These are phyloP conservation scores for Ptychoptera contaminata DNA, from an alignment of 2,888 invertebrate species.

Conservation along the genomic window DNA sequence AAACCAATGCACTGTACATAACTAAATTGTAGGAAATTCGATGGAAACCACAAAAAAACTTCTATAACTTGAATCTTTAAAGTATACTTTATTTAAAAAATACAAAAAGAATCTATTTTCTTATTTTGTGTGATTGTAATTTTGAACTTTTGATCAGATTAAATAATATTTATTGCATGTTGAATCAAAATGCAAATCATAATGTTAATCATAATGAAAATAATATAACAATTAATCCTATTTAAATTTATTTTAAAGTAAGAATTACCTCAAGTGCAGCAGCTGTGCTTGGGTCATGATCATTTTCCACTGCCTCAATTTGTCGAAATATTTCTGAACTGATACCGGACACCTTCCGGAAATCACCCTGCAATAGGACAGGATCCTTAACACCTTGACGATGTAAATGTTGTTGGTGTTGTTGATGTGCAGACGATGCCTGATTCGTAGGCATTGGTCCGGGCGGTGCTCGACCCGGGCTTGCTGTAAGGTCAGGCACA, in stretches of 20 bases:
- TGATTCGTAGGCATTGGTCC: constrained; percentile 43
- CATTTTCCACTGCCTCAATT: constrained; percentile 92
- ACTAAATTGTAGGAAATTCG: too few species aligned
- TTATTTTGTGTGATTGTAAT: too few species aligned
- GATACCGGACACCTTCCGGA: constrained; percentile 91
- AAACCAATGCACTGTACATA: too few species aligned
- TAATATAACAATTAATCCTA: background rate
- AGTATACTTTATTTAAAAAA: too few species aligned
- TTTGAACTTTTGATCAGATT: too few species aligned
- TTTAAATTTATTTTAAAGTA: background rate
- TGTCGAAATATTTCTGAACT: constrained; percentile 93
- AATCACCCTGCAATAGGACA: constrained; percentile 81
- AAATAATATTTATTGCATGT: too few species aligned
- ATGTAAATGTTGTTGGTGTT: constrained; percentile 20
- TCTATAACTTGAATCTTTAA: too few species aligned
- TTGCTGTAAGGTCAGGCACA: constrained; percentile 81
- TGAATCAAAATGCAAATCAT: too few species aligned
- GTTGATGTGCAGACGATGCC: constrained; percentile 33
- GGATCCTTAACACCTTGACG: constrained; percentile 36
- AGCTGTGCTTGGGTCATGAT: constrained; percentile 84
- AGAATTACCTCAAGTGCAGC: constrained; percentile 64
- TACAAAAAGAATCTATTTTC: too few species aligned
- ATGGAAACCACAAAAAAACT: too few species aligned
- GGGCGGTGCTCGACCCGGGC: constrained; percentile 68
- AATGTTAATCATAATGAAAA: background rate